Evolutionary conservation across 2,797 vertebrate species (phyloP).

Genomic region (Eulemur albifrons): DNA sequence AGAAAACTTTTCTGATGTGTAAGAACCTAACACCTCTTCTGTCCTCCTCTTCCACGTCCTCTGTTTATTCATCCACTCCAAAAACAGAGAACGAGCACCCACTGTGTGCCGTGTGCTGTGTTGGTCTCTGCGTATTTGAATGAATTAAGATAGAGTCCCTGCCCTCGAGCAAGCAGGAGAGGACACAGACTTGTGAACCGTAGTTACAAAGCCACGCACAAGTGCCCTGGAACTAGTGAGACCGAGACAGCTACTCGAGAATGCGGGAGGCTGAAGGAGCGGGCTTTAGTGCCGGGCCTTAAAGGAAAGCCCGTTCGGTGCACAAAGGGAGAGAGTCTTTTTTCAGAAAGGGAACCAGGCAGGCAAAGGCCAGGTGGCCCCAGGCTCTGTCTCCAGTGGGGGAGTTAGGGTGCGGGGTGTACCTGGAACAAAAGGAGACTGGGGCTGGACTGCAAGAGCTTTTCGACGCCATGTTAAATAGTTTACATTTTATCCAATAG

Average conservation of each 20-base stretch:
- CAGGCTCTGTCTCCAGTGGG: background rate
- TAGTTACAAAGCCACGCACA: no score
- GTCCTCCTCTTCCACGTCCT: background rate
- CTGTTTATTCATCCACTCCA: background rate
- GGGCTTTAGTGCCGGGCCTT: background rate
- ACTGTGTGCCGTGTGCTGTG: background rate
- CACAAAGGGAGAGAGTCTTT: no score
- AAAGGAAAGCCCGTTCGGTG: background rate
- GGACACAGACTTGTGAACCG: background rate
- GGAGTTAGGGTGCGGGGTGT: no score
- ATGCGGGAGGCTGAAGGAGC: background rate
- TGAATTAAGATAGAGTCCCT: background rate
- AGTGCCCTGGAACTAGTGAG: background rate
- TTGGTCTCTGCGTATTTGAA: background rate
- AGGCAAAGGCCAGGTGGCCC: background rate
- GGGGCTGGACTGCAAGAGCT: background rate
- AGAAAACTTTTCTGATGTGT: background rate
- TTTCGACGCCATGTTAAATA: background rate
- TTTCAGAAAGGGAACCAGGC: background rate
- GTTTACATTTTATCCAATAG: background rate
- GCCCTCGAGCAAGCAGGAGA: background rate
- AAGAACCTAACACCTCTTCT: background rate
- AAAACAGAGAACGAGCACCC: background rate
- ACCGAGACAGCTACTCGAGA: background rate
- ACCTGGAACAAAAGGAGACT: background rate